Percentiles rank a stretch among this genome's conserved stretches.
These are phyloP conservation scores for Stichodactyla mertensii DNA, from an alignment of 64 coral and sea anemone genomes.

Conservation along the genomic window DNA sequence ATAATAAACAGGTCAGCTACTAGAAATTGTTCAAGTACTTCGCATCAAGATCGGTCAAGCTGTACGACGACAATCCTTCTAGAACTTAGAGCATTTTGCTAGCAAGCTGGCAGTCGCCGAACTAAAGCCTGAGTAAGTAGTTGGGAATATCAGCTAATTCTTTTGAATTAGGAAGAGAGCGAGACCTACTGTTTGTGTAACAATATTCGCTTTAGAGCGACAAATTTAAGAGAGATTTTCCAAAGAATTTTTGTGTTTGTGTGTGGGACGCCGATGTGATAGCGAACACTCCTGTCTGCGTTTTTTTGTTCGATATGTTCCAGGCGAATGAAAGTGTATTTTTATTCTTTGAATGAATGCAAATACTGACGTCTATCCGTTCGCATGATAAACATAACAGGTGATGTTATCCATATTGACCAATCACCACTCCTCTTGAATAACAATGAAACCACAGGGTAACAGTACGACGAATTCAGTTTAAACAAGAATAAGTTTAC, in stretches of 20 bases:
- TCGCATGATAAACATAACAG: constrained; percentile 3
- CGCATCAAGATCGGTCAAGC: neutral
- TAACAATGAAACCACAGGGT: constrained; percentile 2
- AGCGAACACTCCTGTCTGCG: neutral
- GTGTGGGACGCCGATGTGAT: neutral
- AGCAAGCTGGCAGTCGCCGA: neutral
- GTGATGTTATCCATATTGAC: neutral
- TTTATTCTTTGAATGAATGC: neutral
- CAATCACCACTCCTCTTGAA: neutral
- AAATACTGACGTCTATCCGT: neutral
- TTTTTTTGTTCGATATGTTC: constrained; percentile 7
- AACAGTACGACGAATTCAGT: neutral
- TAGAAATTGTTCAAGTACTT: neutral
- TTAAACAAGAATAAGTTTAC: neutral
- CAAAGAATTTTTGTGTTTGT: neutral
- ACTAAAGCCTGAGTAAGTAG: neutral
- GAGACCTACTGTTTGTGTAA: neutral
- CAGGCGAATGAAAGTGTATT: neutral
- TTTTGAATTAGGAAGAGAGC: neutral
- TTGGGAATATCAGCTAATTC: neutral
- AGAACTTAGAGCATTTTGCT: neutral
- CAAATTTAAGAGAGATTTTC: neutral
- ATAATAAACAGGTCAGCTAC: neutral
- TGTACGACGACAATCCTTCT: neutral
- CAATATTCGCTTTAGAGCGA: neutral